These are phyloP conservation scores for Sylvia atricapilla DNA, from an alignment of 2,113 vertebrate species.

Conservation along the genomic window DNA sequence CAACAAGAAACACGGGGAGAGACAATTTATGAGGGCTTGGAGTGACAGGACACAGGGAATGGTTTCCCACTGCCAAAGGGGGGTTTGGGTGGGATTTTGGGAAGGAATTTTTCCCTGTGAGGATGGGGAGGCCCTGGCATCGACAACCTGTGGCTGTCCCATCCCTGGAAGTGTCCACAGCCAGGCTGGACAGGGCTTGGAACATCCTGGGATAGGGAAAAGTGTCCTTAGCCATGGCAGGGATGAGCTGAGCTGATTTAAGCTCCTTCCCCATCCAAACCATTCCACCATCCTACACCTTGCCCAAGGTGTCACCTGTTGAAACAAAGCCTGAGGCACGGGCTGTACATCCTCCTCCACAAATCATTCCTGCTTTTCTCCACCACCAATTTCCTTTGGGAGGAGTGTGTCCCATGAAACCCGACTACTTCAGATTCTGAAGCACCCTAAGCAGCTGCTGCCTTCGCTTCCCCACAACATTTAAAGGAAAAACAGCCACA, in stretches of 20 bases:
- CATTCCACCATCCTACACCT: neutral
- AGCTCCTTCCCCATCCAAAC: neutral
- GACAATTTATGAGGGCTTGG: neutral
- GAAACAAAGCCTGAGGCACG: neutral
- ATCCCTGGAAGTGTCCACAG: neutral
- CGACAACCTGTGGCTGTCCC: neutral
- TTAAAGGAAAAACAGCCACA: conserved; percentile 41
- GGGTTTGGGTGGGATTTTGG: neutral
- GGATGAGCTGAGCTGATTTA: neutral
- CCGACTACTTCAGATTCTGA: conserved; percentile 68
- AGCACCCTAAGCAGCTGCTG: conserved; percentile 76
- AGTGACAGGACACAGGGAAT: neutral
- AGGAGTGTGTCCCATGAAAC: conserved; percentile 41
- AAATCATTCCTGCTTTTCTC: neutral
- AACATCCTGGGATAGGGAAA: fast-evolving
- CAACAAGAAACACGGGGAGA: neutral
- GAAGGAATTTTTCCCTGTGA: neutral
- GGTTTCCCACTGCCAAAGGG: neutral
- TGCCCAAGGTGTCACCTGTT: neutral
- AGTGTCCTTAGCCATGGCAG: neutral
- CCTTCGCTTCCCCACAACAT: conserved; percentile 61
- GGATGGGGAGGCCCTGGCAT: neutral
- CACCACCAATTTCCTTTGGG: neutral
- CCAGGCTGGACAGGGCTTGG: neutral
- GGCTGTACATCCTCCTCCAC: fast-evolving